phyloP scores from a whole-genome alignment of 2,888 invertebrate species.

The Chromoteleia sp. region DNA sequence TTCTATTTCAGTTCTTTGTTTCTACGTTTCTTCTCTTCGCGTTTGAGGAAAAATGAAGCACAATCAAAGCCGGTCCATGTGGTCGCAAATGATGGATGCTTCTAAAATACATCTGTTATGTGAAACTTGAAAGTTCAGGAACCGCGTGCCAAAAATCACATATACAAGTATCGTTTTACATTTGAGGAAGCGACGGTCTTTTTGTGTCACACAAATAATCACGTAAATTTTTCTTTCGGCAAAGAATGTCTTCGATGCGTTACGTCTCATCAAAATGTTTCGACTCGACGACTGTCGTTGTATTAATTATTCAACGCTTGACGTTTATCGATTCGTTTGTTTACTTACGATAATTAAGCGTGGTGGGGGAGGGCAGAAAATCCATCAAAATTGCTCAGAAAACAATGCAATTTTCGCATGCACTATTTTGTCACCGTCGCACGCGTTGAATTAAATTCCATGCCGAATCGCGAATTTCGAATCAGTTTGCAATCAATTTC shows the following conservation, averaged over 20 bases:
- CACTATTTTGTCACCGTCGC: neutral
- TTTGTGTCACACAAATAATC: conserved; percentile 1
- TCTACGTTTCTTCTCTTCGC: too few relatives aligned
- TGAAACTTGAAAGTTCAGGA: conserved; percentile 15
- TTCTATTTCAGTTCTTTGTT: too few relatives aligned
- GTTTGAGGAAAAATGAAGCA: neutral
- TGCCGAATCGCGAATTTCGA: conserved; percentile 8
- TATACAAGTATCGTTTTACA: neutral
- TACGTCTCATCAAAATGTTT: neutral
- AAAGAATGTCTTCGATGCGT: neutral
- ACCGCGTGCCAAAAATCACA: conserved; percentile 21
- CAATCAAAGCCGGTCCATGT: neutral
- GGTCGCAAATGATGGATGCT: conserved; percentile 21
- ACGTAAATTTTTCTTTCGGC: neutral
- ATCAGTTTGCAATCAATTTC: conserved; percentile 12
- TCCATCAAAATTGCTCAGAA: neutral
- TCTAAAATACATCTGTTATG: conserved; percentile 24
- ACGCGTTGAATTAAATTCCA: conserved; percentile 9
- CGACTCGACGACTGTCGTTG: neutral
- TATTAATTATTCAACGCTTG: neutral
- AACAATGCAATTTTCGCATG: neutral
- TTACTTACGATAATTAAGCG: too few relatives aligned
- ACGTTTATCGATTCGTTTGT: too few relatives aligned
- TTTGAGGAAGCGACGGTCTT: neutral
- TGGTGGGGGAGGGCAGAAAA: too few relatives aligned